Conservation (phyloP, 2,113 vertebrate genomes). For the Sceloporus tristichus region DNA sequence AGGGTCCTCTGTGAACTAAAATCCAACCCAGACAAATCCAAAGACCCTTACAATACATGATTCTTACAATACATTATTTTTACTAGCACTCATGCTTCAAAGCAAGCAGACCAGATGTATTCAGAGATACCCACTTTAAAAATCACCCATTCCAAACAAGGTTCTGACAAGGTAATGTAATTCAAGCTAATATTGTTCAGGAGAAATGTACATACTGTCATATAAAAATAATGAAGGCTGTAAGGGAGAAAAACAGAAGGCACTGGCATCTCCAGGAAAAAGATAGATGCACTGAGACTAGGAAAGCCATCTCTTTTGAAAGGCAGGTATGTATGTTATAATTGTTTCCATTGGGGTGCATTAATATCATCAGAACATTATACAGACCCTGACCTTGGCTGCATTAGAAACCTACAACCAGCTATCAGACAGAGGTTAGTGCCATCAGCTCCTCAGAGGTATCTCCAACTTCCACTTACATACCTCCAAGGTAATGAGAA, state of each 20-base stretch:
- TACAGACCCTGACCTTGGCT: slow-evolving; percentile 22
- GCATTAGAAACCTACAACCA: background rate
- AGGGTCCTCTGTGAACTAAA: background rate
- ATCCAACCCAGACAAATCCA: background rate
- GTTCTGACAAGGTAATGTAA: background rate
- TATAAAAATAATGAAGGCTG: background rate
- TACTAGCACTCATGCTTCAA: background rate
- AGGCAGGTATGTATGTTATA: background rate
- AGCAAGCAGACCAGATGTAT: background rate
- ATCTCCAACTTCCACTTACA: slow-evolving; percentile 22
- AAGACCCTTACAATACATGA: background rate
- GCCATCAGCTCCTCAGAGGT: slow-evolving; percentile 7
- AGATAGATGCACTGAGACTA: background rate
- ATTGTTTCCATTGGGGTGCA: slow-evolving; percentile 26
- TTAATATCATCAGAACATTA: background rate
- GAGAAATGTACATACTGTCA: background rate
- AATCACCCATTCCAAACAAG: background rate
- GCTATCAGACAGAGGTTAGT: slow-evolving; percentile 26
- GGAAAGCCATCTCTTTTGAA: background rate
- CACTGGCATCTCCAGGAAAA: background rate
- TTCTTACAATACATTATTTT: background rate
- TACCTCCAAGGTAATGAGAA: slow-evolving; percentile 42
- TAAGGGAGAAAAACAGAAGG: fast-evolving
- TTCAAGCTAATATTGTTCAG: background rate
- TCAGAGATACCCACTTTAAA: background rate